Base-by-base conservation (phyloP, 2,113 vertebrate species). In the Pteropus alecto region DNA sequence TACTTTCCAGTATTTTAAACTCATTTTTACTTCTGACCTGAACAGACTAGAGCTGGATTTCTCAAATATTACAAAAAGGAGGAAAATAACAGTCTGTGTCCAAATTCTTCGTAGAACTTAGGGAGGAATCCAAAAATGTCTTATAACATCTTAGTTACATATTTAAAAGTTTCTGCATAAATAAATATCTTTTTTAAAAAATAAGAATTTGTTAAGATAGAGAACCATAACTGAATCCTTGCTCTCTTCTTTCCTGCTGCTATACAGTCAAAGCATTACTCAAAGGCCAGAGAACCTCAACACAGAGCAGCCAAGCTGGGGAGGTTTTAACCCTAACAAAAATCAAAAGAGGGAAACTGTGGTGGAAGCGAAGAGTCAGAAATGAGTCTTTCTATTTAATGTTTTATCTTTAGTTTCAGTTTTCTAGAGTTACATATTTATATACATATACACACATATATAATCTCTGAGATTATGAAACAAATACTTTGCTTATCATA, bases 1-100 rank as follows among this genome's bases (percentile, higher is more conserved):
- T 91, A 90, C 82, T 93, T 92, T 92, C 88, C 95, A 60, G 79
- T 93, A 89, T 91, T 85, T 96, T 79, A 93, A 97, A 96, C 60
- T 90, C 67, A 22, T 63, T 90, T 94, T 95, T 76, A 67, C 56
- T 33, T 90, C 58, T 63, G 90, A 92, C 35, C 76, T 93, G 60
- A 88, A 60, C 0, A 95, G 46, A 35, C 71, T 89, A 94, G 94
- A 98, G 70, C 13, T 79, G 38, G 77, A 58, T 51, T 95, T 90
- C 21, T 78, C 71, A 96, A 56, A 74, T 78, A 58, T 76, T 76
- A 48, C 84, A 96, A 82, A 76, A 81, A 78, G 28, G 15, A 92
- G 38, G 60, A 94, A 95, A 97, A 95, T 0, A 41, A 95, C 82
- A 82, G 33, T 30, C 10, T 86, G 14, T 74, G 67, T 81, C 54